Evolutionary conservation across 2,113 vertebrate genomes (phyloP).

Genomic region (Sceloporus tristichus): DNA sequence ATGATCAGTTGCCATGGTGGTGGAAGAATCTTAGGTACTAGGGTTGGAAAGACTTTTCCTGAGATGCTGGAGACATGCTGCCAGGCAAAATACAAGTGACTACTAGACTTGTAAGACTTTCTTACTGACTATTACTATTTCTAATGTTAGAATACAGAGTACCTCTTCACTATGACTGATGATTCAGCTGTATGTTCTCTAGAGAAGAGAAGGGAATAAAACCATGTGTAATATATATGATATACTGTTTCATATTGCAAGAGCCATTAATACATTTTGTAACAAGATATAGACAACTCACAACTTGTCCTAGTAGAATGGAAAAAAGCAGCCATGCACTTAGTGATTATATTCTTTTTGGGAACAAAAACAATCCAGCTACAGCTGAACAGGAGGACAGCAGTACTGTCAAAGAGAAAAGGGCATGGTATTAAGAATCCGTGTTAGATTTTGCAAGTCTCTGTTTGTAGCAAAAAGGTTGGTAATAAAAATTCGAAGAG

Average conservation of each 20-base stretch:
- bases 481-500: background rate
- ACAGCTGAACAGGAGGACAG: background rate
- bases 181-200: background rate
- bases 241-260: no score
- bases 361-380: background rate
- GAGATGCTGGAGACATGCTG: background rate
- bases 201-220: background rate
- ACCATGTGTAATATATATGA: background rate
- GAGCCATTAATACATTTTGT: background rate
- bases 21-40: background rate
- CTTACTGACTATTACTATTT: background rate
- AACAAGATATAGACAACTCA: background rate
- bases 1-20: no score
- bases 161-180: background rate
- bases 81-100: background rate
- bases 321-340: no score
- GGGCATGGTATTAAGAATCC: conserved; percentile 8
- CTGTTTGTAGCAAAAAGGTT: no score
- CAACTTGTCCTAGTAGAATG: background rate
- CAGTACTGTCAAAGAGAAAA: conserved; percentile 35
- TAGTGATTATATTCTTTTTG: background rate
- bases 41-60: background rate
- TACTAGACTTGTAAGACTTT: background rate
- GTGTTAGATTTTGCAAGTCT: background rate
- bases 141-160: background rate